Base-by-base conservation (phyloP, 1,140 invertebrate species). In the Lepidurus couesii region DNA sequence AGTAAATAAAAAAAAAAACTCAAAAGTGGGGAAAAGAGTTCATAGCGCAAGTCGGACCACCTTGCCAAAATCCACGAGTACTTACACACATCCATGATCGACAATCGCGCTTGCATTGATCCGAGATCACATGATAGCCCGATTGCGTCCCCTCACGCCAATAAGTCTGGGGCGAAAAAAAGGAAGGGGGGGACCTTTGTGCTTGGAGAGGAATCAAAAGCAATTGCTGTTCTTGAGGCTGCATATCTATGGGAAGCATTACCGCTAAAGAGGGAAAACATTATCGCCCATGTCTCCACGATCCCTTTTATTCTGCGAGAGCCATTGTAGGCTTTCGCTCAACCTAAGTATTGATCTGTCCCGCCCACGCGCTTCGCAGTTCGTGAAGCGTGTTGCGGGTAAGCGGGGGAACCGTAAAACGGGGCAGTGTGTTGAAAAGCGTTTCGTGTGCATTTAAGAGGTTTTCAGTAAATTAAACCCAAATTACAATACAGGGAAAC, bases 1-100 rank as follows among this genome's bases (percentile, higher is more conserved):
- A 34, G 34, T 65, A 65, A n/a, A 65, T 21, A 21, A 21, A 53
- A 7, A 65, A 21, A 65, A 13, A 7, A 7, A n/a, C 9, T 16
- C 53, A 21, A 7, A 65, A 9, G 34, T 34, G 34, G 34, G 34
- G 34, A 4, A 34, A 34, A 4, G 3, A 3, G 34, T 65, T 7
- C 13, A 65, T 65, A 13, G 53, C 53, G 53, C 53, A 21, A 65
- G 53, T 65, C 53, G 16, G 16, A 65, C 53, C 21, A 65, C 53
- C 9, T 65, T 21, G 53, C 53, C 53, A 65, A 65, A 65, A 65
- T 65, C 53, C 53, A 65, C 53, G 53, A 21, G 34, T 65, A 65
- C n/a, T 13, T 13, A 65, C 53, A 65, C 53, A 65, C 13, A 65
- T 65, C 16, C 9, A 65, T 1, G 53, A 65, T 65, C 53, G 13